Evolutionary conservation across 2,113 vertebrate species (phyloP).

Genomic region (Myodes glareolus): DNA sequence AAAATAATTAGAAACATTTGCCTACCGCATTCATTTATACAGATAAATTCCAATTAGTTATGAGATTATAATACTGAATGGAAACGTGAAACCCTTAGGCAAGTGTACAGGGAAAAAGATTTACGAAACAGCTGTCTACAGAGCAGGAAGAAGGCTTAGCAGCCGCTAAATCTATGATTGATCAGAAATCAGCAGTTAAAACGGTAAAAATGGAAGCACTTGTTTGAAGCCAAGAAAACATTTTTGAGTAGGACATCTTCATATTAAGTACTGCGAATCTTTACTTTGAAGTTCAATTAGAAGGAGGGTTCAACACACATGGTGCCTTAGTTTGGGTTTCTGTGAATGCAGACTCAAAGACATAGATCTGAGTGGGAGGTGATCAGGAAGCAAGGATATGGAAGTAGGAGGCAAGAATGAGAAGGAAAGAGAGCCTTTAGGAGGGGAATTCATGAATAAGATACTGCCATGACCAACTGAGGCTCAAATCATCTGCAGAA

Average conservation of each 20-base stretch:
- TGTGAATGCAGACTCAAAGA: constrained; percentile 19
- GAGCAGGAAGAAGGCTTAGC: neutral
- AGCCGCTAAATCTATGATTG: neutral
- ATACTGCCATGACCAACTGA: neutral
- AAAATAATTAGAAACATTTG: constrained; percentile 1
- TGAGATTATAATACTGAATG: neutral
- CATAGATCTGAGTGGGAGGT: neutral
- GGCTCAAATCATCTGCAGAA: neutral
- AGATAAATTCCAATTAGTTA: constrained; percentile 12
- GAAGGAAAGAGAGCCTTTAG: constrained; percentile 30
- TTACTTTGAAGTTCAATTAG: neutral
- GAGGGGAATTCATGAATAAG: neutral
- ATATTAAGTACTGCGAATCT: neutral
- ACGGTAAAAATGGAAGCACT: neutral
- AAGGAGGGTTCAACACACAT: neutral
- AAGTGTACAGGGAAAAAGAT: neutral
- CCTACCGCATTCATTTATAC: neutral
- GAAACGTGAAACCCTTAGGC: neutral
- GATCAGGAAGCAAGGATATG: neutral
- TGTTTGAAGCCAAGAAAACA: neutral
- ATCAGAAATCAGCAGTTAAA: constrained; percentile 28
- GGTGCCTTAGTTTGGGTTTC: constrained; percentile 21
- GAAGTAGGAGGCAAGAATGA: neutral
- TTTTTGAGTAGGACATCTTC: constrained; percentile 26
- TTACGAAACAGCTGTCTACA: neutral